Evolutionary conservation across 2,797 vertebrate genomes (phyloP).

Genomic region (Leuciscus waleckii): DNA sequence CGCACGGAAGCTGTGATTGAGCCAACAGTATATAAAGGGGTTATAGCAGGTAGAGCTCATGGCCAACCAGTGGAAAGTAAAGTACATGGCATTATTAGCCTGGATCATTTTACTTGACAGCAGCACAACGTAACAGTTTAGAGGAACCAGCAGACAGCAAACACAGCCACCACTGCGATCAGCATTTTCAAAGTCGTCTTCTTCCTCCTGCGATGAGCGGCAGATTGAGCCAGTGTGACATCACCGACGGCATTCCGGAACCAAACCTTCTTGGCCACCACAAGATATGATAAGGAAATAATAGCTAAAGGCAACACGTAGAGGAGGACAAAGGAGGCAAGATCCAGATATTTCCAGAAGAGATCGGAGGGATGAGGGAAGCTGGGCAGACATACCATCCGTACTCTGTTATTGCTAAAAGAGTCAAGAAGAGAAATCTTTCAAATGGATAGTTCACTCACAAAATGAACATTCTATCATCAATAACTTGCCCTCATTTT

Average conservation of each 20-base stretch:
- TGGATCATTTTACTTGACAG: slow-evolving; percentile 79
- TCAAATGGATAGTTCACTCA: neutral
- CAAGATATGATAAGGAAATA: slow-evolving; percentile 79
- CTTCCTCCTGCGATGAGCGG: slow-evolving; percentile 77
- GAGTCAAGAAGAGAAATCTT: slow-evolving; percentile 60
- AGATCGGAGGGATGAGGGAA: slow-evolving; percentile 84
- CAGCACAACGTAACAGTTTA: slow-evolving; percentile 81
- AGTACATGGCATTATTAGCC: slow-evolving; percentile 78
- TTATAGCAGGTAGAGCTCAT: slow-evolving; percentile 86
- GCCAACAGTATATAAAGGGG: slow-evolving; percentile 84
- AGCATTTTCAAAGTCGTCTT: slow-evolving; percentile 84
- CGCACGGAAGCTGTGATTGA: slow-evolving; percentile 78
- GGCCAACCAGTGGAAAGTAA: slow-evolving; percentile 82
- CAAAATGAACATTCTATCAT: neutral
- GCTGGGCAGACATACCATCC: slow-evolving; percentile 80
- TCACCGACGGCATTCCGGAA: slow-evolving; percentile 79
- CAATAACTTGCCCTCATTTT: neutral
- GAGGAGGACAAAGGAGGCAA: slow-evolving; percentile 82
- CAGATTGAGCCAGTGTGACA: slow-evolving; percentile 81
- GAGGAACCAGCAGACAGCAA: slow-evolving; percentile 80
- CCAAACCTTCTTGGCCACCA: slow-evolving; percentile 85
- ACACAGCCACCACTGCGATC: slow-evolving; percentile 79
- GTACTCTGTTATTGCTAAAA: slow-evolving; percentile 76
- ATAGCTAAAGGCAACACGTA: slow-evolving; percentile 83
- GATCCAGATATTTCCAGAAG: slow-evolving; percentile 86